Evolutionary conservation across 2,113 vertebrate species (phyloP).

Genomic region (Cyrtonyx montezumae): DNA sequence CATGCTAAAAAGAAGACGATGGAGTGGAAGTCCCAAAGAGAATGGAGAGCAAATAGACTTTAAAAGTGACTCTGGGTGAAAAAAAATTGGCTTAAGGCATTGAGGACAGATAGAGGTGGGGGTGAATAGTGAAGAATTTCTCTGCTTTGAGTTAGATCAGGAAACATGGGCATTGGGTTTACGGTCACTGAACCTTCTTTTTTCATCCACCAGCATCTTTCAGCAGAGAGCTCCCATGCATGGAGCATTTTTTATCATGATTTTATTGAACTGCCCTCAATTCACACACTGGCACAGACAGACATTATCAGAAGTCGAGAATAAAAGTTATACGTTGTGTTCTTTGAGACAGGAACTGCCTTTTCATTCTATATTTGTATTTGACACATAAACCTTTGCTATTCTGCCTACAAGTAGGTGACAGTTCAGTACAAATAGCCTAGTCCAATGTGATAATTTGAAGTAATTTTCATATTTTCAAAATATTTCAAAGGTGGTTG

Average conservation of each 20-base stretch:
- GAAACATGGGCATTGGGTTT: not conserved
- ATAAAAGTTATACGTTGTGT: not conserved
- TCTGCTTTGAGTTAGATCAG: slow-evolving; percentile 9
- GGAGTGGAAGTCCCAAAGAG: slow-evolving; percentile 5
- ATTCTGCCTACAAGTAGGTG: not conserved
- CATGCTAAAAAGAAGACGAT: not conserved
- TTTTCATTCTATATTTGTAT: not conserved
- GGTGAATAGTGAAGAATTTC: not conserved
- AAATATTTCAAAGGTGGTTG: not conserved
- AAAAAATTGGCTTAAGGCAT: not conserved
- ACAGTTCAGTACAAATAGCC: not conserved
- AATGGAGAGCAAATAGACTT: not conserved
- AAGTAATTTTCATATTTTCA: not conserved
- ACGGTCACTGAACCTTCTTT: not conserved
- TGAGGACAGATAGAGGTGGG: not conserved
- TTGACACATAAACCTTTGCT: not conserved
- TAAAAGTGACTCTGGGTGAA: not conserved
- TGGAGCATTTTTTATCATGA: not conserved
- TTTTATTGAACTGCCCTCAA: not conserved
- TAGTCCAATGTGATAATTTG: not conserved
- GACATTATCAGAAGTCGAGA: not conserved
- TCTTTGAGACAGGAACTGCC: not conserved
- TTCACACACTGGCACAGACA: not conserved
- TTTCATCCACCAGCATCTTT: slow-evolving; percentile 32
- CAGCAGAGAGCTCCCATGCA: not conserved